Evolutionary conservation across 2,113 vertebrate genomes (phyloP), one percentile per base, ranked within the genome.

Genomic region (Myrmecophaga tridactyla): DNA sequence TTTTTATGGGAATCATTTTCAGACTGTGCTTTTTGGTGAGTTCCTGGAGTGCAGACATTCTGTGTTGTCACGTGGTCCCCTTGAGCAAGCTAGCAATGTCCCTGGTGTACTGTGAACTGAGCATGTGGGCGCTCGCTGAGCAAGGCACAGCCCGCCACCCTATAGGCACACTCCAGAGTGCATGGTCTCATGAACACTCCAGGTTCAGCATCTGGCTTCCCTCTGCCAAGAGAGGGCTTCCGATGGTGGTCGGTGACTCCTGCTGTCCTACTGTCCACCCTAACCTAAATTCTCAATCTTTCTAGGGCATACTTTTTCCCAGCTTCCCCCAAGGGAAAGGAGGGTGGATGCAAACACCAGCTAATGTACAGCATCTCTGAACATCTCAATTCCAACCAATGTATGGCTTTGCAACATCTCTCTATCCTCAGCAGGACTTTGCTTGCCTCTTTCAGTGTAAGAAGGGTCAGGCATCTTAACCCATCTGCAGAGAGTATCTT

Each of bases 291-390:
- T 27, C 58, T 27, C 23, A 81, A 11, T 8, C 7, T 3, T 58
- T 51, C 39, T 7, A 36, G 36, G 75, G 18, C 10, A 2, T 7
- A 18, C 10, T n/a, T 89, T 58, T 9, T 25, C 6, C 36, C 27
- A 58, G 53, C 29, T 0, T 36, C 39, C 0, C 17, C 39, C 34
- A 53, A 17, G 15, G 58, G 23, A 27, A 13, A 56, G 23, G 70
- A 43, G 63, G 34, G 18, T 23, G 3, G 69, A 31, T 67, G 56
- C 14, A 43, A 43, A 60, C 39, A 21, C 39, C 8, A n/a, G n/a
- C 34, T 15, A 1, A 39, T 2, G 4, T 13, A 1, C 6, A 48
- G 62, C 51, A 4, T 21, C 1, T 0, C 9, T 10, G 15, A 6
- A 2, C 34, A 5, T n/a, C 70, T 86, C 34, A 13, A 1, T 4